These are phyloP conservation scores for Acanthiza pusilla DNA, from an alignment of 2,797 vertebrate species.

Conservation along the genomic window DNA sequence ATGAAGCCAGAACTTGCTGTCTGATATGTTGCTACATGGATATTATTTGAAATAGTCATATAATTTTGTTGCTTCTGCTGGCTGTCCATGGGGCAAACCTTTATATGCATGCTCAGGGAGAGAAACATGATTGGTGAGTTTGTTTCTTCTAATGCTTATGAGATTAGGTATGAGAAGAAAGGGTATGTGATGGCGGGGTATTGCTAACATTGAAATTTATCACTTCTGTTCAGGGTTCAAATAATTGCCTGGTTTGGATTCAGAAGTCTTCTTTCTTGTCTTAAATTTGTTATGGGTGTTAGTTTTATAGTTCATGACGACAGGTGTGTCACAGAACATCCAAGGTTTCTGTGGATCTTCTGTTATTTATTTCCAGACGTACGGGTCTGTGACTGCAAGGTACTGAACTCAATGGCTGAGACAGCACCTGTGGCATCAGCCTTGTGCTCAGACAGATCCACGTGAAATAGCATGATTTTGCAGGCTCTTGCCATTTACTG, in stretches of 20 bases:
- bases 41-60: not conserved
- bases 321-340: not conserved
- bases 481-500: not conserved
- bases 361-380: not conserved
- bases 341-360: not conserved
- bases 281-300: not conserved
- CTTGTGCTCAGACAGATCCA: not conserved
- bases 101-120: not conserved
- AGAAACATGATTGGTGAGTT: not conserved
- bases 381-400: not conserved
- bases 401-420: not conserved
- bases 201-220: not conserved
- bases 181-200: fast-evolving
- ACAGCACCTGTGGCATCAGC: not conserved
- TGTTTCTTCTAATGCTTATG: not conserved
- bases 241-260: not conserved
- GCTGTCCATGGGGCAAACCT: not conserved
- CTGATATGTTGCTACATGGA: not conserved
- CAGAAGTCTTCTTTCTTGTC: not conserved
- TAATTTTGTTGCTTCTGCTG: not conserved
- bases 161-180: not conserved
- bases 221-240: not conserved
- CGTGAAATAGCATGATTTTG: not conserved
- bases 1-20: not conserved
- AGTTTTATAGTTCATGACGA: not conserved